A percentile compares a stretch with the other conserved stretches of the same genome.
These are phyloP conservation scores for Platynereis dumerilii DNA, from an alignment of 2,888 invertebrate genomes.

Conservation along the genomic window DNA sequence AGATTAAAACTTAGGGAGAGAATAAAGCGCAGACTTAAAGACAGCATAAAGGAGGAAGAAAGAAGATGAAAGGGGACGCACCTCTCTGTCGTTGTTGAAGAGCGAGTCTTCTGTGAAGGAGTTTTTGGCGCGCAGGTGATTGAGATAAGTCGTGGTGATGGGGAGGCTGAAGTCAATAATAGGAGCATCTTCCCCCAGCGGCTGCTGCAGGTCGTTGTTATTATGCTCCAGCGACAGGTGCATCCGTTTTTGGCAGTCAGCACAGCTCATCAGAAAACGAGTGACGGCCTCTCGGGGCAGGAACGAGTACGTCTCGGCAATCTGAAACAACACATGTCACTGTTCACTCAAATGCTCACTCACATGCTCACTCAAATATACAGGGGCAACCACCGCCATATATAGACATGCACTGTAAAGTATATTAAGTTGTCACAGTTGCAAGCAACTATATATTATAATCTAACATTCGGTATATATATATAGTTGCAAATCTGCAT, in stretches of 20 bases:
- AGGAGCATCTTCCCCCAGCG: slow-evolving; percentile 51
- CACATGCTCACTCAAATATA: too few relatives aligned
- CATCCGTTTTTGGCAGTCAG: slow-evolving; percentile 82
- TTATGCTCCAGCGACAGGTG: slow-evolving; percentile 62
- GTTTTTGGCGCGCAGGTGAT: slow-evolving; percentile 17
- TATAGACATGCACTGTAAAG: too few relatives aligned
- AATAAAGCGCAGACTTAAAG: too few relatives aligned
- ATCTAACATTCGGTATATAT: too few relatives aligned
- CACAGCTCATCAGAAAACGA: slow-evolving; percentile 91
- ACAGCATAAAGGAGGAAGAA: too few relatives aligned
- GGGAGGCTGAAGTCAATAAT: slow-evolving; percentile 79
- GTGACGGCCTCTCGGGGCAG: slow-evolving; percentile 95
- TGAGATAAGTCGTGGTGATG: slow-evolving; percentile 85
- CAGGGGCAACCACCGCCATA: too few relatives aligned
- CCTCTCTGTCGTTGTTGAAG: slow-evolving; percentile 2
- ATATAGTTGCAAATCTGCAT: too few relatives aligned
- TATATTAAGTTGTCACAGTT: too few relatives aligned
- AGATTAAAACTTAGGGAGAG: too few relatives aligned
- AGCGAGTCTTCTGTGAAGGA: not conserved
- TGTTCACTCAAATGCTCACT: too few relatives aligned
- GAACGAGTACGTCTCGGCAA: slow-evolving; percentile 95
- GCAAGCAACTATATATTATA: too few relatives aligned
- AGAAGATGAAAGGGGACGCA: too few relatives aligned
- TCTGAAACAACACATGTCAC: slow-evolving; percentile 69
- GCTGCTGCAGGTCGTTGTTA: slow-evolving; percentile 29